Percentiles rank a stretch among this genome's conserved stretches.
Conservation (phyloP, 2,888 invertebrate genomes). For the Luperina testacea region DNA sequence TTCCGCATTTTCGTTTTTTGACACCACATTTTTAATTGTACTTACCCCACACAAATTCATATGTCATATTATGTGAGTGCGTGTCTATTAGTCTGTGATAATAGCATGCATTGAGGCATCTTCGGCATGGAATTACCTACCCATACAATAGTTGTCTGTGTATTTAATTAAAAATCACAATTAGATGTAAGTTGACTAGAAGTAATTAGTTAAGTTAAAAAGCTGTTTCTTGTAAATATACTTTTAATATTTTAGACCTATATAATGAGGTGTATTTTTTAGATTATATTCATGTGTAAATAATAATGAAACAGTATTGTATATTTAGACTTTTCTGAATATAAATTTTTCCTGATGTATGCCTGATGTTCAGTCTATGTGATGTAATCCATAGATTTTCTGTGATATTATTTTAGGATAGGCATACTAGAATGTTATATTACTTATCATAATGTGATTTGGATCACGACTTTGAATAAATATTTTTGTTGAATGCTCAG, state of each 20-base stretch:
- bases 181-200: constrained; percentile 3
- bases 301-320: constrained; percentile 22
- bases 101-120: neutral
- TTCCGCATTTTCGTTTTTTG: too few species aligned
- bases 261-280: constrained; percentile 11
- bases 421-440: neutral
- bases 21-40: too few species aligned
- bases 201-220: neutral
- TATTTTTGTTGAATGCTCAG: constrained; percentile 9
- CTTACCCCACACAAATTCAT: too few species aligned
- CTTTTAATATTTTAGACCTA: neutral
- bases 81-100: neutral
- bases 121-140: neutral
- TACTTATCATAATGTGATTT: neutral
- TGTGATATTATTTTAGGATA: constrained; percentile 59
- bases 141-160: neutral
- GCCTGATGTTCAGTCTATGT: constrained; percentile 25
- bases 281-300: constrained; percentile 1
- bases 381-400: constrained; percentile 51
- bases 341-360: constrained; percentile 21
- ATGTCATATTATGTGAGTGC: too few species aligned
- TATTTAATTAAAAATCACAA: constrained; percentile 3
- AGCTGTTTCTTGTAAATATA: neutral
- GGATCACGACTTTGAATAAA: neutral
- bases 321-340: constrained; percentile 13